Base-by-base conservation (phyloP, 2,113 vertebrate genomes). In the Macrotus californicus region DNA sequence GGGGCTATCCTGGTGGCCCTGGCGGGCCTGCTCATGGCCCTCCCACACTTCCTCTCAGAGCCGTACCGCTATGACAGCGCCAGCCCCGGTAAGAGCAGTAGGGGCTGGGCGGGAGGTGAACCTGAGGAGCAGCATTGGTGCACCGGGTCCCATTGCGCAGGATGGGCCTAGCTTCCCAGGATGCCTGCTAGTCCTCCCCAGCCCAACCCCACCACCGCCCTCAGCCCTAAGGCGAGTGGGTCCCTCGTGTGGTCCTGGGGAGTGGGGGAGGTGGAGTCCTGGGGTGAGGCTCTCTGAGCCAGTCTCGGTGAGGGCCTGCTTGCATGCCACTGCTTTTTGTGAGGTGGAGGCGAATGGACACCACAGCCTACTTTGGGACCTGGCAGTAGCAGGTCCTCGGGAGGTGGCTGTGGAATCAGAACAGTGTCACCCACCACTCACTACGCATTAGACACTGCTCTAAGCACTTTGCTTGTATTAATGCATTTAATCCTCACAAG, bases 1-100 rank as follows among this genome's bases (percentile, higher is more conserved):
- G 99, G 99, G 12, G 99, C 99, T 4, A 80, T 99, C 77, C 96
- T 99, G 0, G 99, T 99, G 19, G 98, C 99, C 22, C 10, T 99
- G 94, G 99, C 99, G 0, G 98, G 98, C 0, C 97, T 99, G 92
- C 97, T 99, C 48, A 99, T 99, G 97, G 96, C 98, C 0, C 79
- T 99, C 50, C 99, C 99, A 0, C 99, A 99, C 96, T 99, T 99
- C 93, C 79, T 99, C 34, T 98, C 98, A 0, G 98, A 97, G 2
- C 97, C 66, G 0, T 99, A 99, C 2, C 24, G 95, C 1, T 99
- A 98, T 7, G 98, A 99, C 3, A 95, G 80, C 50, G 87, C 87
- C 0, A 9, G 96, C 46, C 92, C 92, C 12, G 97, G 99, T 99
- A 97, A 98, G 99, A 98, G 12, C 61, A 2, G 7, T 1, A 89